Evolutionary conservation across 2,888 invertebrate genomes (phyloP).

Genomic region (Zygogramma bicolorata): DNA sequence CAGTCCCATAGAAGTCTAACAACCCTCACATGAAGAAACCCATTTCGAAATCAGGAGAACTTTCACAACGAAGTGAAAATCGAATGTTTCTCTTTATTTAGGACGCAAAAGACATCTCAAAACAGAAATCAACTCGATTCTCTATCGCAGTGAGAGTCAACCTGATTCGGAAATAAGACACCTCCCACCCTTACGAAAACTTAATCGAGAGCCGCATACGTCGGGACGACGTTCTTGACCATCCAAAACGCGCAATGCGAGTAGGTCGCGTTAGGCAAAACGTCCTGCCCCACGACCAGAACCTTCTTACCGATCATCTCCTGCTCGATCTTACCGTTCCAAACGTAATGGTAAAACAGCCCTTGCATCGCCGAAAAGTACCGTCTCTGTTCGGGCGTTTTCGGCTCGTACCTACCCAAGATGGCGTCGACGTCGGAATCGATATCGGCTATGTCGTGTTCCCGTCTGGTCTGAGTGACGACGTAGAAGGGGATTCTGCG

Average conservation of each 20-base stretch:
- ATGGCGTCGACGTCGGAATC: slow-evolving; percentile 83
- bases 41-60: too few relatives aligned
- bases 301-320: slow-evolving; percentile 70
- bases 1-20: not conserved
- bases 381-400: slow-evolving; percentile 78
- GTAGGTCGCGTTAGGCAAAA: slow-evolving; percentile 74
- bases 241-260: slow-evolving; percentile 85
- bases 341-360: slow-evolving; percentile 84
- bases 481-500: slow-evolving; percentile 80
- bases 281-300: slow-evolving; percentile 79
- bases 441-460: slow-evolving; percentile 65
- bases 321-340: slow-evolving; percentile 79
- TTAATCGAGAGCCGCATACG: slow-evolving; percentile 82
- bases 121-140: too few relatives aligned
- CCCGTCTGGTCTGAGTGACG: slow-evolving; percentile 74
- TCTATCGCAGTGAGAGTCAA: too few relatives aligned
- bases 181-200: too few relatives aligned
- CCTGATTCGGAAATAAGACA: too few relatives aligned
- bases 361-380: slow-evolving; percentile 85
- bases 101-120: too few relatives aligned
- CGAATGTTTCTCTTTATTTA: too few relatives aligned
- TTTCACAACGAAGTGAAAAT: too few relatives aligned
- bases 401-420: slow-evolving; percentile 75
- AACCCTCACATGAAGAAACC: too few relatives aligned
- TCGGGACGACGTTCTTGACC: slow-evolving; percentile 78